Base-by-base conservation (phyloP, 2,113 vertebrate genomes). In the Ranitomeya imitator region DNA sequence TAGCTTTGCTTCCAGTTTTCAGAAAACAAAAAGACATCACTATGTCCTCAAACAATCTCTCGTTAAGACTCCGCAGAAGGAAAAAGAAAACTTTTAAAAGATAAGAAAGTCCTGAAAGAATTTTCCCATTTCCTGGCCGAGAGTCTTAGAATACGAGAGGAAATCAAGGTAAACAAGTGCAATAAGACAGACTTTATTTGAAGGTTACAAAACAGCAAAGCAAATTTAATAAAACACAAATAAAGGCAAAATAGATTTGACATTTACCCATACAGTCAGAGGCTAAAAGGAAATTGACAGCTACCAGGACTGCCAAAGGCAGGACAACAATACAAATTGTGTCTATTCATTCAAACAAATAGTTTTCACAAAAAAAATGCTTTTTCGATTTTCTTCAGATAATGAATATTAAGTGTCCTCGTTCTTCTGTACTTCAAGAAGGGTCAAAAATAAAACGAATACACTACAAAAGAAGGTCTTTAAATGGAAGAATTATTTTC, bases 11-110 rank as follows among this genome's bases (percentile, higher is more conserved):
- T 94, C 90, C 91, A 89, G 92, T 90, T 90, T 91, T 90, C 78
- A 55, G 13, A 91, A 93, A 91, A 93, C 92, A 93, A 93, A 93
- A 93, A 92, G 91, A 92, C 83, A 91, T 79, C 89, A 89, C 91
- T 90, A 80, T 90, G 83, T 90, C 91, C 90, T 90, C 88, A 92
- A 91, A 93, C 92, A 92, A 90, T 52, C 89, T 89, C 90, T 90
- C 91, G 86, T 93, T 91, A 92, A 92, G 89, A 92, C 86, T 93
- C 89, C 89, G 91, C 86, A 55, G 86, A 87, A 86, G 91, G 69
- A 23, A 9, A 71, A 73, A 15, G 76, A 93, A 94, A 95, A 92
- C 91, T 80, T 82, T 88, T 83, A 57, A 91, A 92, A 85, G 65
- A 69, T 57, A 90, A 67, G 45, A 74, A 74, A 89, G 92, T 88